Evolutionary conservation across 2,888 invertebrate species (phyloP).

Genomic region (Azorinus chamasolen): DNA sequence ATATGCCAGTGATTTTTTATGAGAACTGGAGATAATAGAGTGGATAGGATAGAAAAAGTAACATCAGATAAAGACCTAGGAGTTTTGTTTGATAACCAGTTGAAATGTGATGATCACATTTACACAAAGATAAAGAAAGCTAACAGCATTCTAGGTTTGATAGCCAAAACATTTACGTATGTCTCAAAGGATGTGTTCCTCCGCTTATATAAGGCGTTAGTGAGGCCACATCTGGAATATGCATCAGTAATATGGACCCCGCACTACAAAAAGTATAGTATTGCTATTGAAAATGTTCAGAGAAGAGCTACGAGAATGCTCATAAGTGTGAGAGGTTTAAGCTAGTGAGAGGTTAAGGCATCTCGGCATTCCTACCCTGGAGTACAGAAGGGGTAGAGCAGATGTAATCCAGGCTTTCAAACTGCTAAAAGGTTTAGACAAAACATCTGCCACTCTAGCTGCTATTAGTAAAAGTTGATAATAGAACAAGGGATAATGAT

Average conservation of each 20-base stretch:
- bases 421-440: not conserved
- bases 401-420: constrained; percentile 18
- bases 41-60: no score
- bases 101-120: not conserved
- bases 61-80: not conserved
- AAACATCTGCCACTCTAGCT: no score
- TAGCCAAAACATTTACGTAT: constrained; percentile 1
- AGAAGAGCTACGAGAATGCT: constrained; percentile 14
- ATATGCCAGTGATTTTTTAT: not conserved
- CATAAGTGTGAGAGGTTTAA: not conserved
- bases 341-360: constrained; percentile 4
- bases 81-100: not conserved
- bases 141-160: not conserved
- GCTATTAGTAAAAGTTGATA: no score
- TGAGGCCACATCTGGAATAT: constrained; percentile 21
- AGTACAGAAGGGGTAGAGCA: constrained; percentile 20
- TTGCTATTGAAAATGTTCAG: constrained; percentile 25
- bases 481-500: not conserved
- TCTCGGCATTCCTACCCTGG: constrained; percentile 3
- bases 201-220: constrained; percentile 7
- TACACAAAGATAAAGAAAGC: not conserved
- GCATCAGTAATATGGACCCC: constrained; percentile 1
- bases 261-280: not conserved
- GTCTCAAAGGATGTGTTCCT: constrained; percentile 17
- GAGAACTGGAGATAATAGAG: not conserved